These are phyloP conservation scores for Hirtodrosophila confusa DNA, from an alignment of 2,888 invertebrate species.

Conservation along the genomic window DNA sequence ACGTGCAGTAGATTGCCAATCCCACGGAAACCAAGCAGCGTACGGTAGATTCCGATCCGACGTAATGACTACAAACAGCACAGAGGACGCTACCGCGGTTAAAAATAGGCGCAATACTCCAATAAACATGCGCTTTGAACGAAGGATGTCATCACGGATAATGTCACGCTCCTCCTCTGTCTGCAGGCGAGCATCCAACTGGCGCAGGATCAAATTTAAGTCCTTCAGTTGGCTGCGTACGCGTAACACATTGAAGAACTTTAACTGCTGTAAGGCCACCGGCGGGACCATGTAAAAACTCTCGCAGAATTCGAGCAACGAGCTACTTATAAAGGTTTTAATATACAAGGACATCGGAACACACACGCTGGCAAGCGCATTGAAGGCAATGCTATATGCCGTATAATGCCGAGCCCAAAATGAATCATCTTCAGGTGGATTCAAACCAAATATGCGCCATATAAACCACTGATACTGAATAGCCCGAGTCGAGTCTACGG, in stretches of 20 bases:
- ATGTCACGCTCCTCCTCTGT: conserved; percentile 47
- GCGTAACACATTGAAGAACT: conserved; percentile 60
- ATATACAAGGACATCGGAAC: conserved; percentile 57
- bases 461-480: conserved; percentile 75
- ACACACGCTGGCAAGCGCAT: conserved; percentile 37
- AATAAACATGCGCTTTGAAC: conserved; percentile 42
- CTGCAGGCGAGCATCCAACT: conserved; percentile 65
- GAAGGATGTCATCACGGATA: conserved; percentile 39
- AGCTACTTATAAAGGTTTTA: conserved; percentile 50
- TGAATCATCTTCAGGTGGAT: conserved; percentile 45
- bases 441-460: conserved; percentile 71
- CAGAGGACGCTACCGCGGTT: conserved; percentile 20
- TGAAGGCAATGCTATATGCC: conserved; percentile 55
- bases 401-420: conserved; percentile 60
- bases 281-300: conserved; percentile 58
- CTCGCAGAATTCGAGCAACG: conserved; percentile 69
- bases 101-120: conserved; percentile 28
- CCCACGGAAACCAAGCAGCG: conserved; percentile 78
- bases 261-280: conserved; percentile 60
- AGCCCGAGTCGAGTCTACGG: conserved; percentile 56
- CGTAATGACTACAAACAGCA: conserved; percentile 1
- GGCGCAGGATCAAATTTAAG: conserved; percentile 52
- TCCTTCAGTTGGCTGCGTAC: conserved; percentile 51
- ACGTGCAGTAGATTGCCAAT: conserved; percentile 48
- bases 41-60: conserved; percentile 58